Conservation (phyloP, 2,797 vertebrate genomes). For the Xenops minutus region DNA sequence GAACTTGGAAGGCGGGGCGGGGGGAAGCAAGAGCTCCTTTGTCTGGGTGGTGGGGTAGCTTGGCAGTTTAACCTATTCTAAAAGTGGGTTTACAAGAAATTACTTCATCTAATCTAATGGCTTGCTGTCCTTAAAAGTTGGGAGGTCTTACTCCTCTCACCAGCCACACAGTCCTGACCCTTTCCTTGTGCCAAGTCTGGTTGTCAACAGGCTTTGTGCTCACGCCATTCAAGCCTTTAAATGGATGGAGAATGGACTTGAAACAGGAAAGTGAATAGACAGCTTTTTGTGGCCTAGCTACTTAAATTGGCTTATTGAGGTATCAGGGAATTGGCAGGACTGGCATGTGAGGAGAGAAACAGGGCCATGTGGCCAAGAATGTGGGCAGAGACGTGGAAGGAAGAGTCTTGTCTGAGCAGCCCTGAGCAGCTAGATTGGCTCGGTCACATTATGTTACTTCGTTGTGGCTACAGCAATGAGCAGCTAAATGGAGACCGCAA, state of each 20-base stretch:
- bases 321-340: background rate
- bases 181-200: background rate
- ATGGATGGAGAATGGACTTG: background rate
- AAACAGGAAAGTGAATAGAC: background rate
- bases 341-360: background rate
- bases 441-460: background rate
- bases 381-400: constrained; percentile 3
- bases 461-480: background rate
- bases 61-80: background rate
- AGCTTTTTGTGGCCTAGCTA: background rate
- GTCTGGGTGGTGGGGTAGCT: background rate
- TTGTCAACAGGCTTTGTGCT: background rate
- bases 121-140: background rate
- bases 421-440: background rate
- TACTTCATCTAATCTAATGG: background rate
- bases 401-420: background rate
- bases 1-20: background rate
- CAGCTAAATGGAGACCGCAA: background rate
- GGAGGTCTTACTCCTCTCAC: background rate
- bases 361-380: background rate
- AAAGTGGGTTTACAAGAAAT: background rate
- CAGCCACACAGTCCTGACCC: background rate
- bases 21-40: background rate
- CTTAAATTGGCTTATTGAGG: background rate
- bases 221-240: background rate